Base-by-base conservation (phyloP, 2,797 vertebrate species). In the Lithobates pipiens region DNA sequence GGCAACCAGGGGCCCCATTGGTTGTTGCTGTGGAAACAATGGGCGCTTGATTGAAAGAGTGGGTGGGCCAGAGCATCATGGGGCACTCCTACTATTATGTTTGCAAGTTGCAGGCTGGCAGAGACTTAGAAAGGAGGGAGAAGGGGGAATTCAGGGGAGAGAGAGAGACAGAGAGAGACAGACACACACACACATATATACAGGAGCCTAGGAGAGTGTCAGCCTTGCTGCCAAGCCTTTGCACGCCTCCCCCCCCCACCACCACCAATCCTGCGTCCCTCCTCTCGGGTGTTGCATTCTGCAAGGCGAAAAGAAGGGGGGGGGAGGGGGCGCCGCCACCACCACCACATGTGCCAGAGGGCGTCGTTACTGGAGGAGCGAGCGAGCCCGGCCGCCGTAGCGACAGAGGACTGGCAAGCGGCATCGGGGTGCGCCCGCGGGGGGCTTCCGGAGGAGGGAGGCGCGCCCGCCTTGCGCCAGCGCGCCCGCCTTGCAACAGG, bases 31-130 rank as follows among this genome's bases (percentile, higher is more conserved):
- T 87, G 81, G 85, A 87, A 87, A 87, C 85, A 83, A 87, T 76
- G 70, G 85, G 85, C 85, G 85, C 85, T 87, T 87, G 85, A 87
- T 87, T 87, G 85, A 87, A 87, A 87, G 85, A 87, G 85, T 78
- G 69, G 85, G 85, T 18, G 80, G 80, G 69, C 29, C 61, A 8
- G 54, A 46, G 63, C 76, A 75, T 42, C 76, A 34, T 34, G 39
- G 79, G 80, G 27, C 85, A 67, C 81, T 50, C 85, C 85, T 61
- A 87, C 81, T 87, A 83, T 87, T 87, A 74, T 87, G 85, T 87
- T 87, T 87, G 85, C 85, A 87, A 87, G 85, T 87, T 87, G 85
- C 85, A 83, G 85, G 80, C 76, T 87, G 85, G 85, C 85, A 83
- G 85, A 61, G 76, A 87, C 80, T 87, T 74, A 87, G 85, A 73